Evolutionary conservation across 37 sponge, comb jelly and placozoan species (phyloP), one percentile per base, ranked within the genome.

Genomic region (Beroe ovata): DNA sequence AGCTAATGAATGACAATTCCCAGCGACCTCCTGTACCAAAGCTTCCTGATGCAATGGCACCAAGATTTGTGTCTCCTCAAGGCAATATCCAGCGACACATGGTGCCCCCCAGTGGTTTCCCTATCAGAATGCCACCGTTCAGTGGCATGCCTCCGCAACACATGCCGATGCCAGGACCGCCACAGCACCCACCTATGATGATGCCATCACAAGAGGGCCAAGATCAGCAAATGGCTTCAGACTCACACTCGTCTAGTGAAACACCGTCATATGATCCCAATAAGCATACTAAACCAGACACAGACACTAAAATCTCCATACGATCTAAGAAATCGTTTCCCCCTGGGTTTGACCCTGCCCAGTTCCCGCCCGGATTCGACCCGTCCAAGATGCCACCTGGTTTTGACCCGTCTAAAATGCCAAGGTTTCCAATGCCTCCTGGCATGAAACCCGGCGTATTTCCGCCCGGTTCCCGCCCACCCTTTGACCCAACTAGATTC

Each of bases 331-430:
- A 77, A n/a, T 1, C 84, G 6, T 21, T 77, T 30, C 84, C 54
- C 6, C 26, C 84, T 21, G 38, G 71, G 11, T 77, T 42, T 77
- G 84, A 77, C 41, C 84, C 84, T 6, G 38, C 84, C 18, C 39
- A 77, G 47, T 42, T 42, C 54, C 54, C 84, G 21, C 84, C 84
- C 25, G 22, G 36, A 77, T 77, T 42, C 41, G 84, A 77, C 33
- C 84, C 84, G 6, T 28, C 84, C 26, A 77, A 77, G 47, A 37
- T 77, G 84, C 84, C 84, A 6, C 84, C 84, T 36, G 54, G 54
- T 6, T 41, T 42, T 3, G 84, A 77, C 41, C 84, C 84, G 1
- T 42, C 54, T 41, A 77, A 77, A 77, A 39, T 77, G 84, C 84
- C 84, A 38, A 4, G 36, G 8, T 42, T 42, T 41, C 47, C 42